Percentiles rank a stretch among this genome's conserved stretches.
Evolutionary conservation across 2,888 invertebrate species (phyloP).

Genomic region (Volucella zonaria): DNA sequence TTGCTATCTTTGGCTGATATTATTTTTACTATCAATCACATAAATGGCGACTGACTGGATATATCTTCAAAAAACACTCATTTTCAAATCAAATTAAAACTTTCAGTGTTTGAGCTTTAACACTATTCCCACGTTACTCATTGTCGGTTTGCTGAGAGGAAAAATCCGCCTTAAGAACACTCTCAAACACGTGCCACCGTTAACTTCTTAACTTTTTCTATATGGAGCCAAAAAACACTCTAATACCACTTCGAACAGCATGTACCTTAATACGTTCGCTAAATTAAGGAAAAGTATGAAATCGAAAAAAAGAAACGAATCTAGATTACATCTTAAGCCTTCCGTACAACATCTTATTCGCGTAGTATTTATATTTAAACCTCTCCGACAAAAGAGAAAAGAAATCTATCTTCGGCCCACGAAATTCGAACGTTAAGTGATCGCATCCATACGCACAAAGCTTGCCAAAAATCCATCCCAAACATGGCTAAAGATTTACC

Average conservation of each 20-base stretch:
- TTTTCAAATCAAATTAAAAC: neutral
- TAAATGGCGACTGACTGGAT: too few species aligned
- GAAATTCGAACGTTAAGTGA: conserved; percentile 47
- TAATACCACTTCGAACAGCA: neutral
- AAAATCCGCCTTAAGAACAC: neutral
- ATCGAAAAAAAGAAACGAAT: conserved; percentile 31
- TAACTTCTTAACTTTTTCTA: neutral
- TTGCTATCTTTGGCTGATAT: too few species aligned
- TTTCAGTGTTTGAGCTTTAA: too few species aligned
- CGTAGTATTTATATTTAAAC: neutral
- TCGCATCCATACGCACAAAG: conserved; percentile 33
- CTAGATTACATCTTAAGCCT: conserved; percentile 67
- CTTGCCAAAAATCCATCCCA: conserved; percentile 25
- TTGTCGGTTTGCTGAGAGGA: conserved; percentile 12
- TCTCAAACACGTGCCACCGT: conserved; percentile 36
- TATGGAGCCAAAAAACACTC: conserved; percentile 11
- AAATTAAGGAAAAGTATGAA: conserved; percentile 37
- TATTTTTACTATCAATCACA: too few species aligned
- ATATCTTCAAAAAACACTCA: neutral
- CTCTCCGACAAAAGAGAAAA: conserved; percentile 15
- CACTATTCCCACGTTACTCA: neutral
- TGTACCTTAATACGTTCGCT: conserved; percentile 14
- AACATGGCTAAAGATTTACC: conserved; percentile 27
- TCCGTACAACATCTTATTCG: conserved; percentile 28
- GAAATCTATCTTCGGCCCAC: conserved; percentile 19